Base-by-base conservation (phyloP, 2,797 vertebrate species). In the Tokudaia muenninki region DNA sequence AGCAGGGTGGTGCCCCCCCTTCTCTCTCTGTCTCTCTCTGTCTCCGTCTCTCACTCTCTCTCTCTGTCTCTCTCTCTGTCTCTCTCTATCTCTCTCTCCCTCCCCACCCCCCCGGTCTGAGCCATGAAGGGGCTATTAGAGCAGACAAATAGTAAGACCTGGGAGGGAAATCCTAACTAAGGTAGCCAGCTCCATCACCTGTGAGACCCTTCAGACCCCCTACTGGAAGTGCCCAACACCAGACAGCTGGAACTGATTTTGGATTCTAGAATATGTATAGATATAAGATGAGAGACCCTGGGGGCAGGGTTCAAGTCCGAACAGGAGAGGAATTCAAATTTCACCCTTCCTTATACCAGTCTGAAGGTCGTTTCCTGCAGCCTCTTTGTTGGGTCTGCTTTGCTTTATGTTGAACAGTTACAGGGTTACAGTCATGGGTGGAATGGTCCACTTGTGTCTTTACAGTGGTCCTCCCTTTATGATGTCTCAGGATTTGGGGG, bases 11-110 rank as follows among this genome's bases (percentile, higher is more conserved):
- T 16, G 6, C 9, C 31, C 63, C 14, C 63, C 55, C 26, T 29
- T 78, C 37, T 47, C n/a, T 41, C 16, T 24, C 59, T 61, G 21
- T 24, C 19, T 11, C 22, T 50, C 22, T 26, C 13, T 31, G 24
- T 6, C 1, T 31, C 9, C 0, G 2, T 22, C 6, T 9, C 21
- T 14, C 57, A 4, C 3, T 9, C 24, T 13, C 37, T n/a, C 5
- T 2, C 19, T 4, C 29, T 67, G 3, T 72, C n/a, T 34, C n/a
- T 37, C 9, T 4, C 55, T 55, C 14, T 4, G 21, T 74, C 14
- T 6, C 74, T 75, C 74, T 12, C 2, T 77, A 11, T 6, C 2
- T 31, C 4, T 1, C 6, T 24, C 3, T 17, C 21, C 8, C 57
- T 16, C 6, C 5, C 14, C 4, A 26, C 26, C 21, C 8, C 13